Percentiles rank a stretch among this genome's conserved stretches.
These are phyloP conservation scores for Corynorhinus townsendii DNA, from an alignment of 2,113 vertebrate species.

Conservation along the genomic window DNA sequence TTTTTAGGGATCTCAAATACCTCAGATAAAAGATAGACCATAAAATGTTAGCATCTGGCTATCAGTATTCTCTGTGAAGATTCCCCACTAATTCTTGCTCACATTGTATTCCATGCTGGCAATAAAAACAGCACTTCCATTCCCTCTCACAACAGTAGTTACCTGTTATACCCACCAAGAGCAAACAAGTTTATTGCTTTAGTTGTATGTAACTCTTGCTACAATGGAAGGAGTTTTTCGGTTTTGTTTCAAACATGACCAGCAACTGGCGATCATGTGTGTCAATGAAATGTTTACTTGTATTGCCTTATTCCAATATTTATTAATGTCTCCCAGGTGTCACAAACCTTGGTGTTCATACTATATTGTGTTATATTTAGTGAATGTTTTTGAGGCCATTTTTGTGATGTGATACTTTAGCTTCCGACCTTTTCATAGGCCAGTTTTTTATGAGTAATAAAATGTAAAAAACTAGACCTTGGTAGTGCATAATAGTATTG, in stretches of 20 bases:
- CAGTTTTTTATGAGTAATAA: neutral
- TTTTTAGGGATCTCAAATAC: neutral
- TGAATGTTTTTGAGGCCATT: neutral
- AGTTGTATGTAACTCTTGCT: neutral
- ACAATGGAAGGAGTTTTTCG: neutral
- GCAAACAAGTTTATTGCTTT: neutral
- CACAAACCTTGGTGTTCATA: neutral
- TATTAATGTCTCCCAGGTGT: neutral
- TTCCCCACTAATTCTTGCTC: neutral
- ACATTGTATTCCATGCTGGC: neutral
- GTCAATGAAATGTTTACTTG: neutral
- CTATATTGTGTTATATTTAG: neutral
- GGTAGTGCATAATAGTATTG: neutral
- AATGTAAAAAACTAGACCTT: neutral
- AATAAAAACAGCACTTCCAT: neutral
- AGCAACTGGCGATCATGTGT: neutral
- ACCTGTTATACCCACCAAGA: neutral
- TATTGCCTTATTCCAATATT: neutral
- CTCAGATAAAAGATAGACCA: neutral
- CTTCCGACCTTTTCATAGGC: neutral
- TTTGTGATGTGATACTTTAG: constrained; percentile 3
- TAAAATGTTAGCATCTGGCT: neutral
- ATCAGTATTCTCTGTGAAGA: neutral
- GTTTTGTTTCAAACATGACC: neutral
- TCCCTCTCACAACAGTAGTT: neutral